Evolutionary conservation across 2,113 vertebrate genomes (phyloP).

Genomic region (Forbesichthys agassizii): DNA sequence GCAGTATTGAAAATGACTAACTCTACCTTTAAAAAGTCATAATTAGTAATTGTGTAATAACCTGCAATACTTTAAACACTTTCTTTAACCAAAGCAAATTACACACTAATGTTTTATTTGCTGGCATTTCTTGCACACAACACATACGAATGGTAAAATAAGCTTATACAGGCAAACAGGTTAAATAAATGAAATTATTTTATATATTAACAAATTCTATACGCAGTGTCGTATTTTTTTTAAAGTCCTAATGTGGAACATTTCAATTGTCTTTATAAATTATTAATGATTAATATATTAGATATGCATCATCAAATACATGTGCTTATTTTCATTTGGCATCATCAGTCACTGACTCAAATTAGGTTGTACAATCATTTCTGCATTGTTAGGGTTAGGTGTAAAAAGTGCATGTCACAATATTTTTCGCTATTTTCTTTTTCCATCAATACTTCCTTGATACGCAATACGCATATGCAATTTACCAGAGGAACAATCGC

Average conservation of each 20-base stretch:
- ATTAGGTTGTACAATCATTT: slow-evolving; percentile 71
- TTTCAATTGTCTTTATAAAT: slow-evolving; percentile 29
- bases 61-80: too few relatives aligned
- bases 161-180: slow-evolving; percentile 55
- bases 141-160: slow-evolving; percentile 69
- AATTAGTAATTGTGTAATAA: too few relatives aligned
- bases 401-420: slow-evolving; percentile 68
- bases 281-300: slow-evolving; percentile 5
- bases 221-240: slow-evolving; percentile 49
- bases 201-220: slow-evolving; percentile 56
- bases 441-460: neutral
- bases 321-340: slow-evolving; percentile 67
- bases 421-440: slow-evolving; percentile 19
- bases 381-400: slow-evolving; percentile 47
- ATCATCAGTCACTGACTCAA: slow-evolving; percentile 60
- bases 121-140: slow-evolving; percentile 64
- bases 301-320: slow-evolving; percentile 57
- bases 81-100: neutral
- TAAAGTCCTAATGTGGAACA: slow-evolving; percentile 34
- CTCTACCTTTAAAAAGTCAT: too few relatives aligned
- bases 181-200: slow-evolving; percentile 65
- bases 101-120: slow-evolving; percentile 21
- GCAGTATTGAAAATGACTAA: too few relatives aligned
- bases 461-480: neutral
- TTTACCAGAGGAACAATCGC: slow-evolving; percentile 2